Evolutionary conservation across 2,797 vertebrate genomes (phyloP).

Genomic region (Enteromius radiatus): DNA sequence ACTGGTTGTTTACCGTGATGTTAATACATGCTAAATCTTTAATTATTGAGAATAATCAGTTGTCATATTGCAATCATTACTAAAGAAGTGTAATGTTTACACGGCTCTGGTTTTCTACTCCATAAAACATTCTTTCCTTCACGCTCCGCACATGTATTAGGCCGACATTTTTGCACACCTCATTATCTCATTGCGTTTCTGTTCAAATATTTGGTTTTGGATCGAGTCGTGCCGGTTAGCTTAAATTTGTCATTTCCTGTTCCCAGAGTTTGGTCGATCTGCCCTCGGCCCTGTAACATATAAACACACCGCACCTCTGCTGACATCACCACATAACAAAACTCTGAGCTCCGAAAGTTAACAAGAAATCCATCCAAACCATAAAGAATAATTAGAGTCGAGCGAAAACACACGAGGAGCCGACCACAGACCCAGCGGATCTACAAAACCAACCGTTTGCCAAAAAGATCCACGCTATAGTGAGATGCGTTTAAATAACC

Average conservation of each 20-base stretch:
- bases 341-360: slow-evolving; percentile 44
- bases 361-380: slow-evolving; percentile 50
- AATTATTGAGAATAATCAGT: slow-evolving; percentile 30
- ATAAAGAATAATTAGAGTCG: slow-evolving; percentile 52
- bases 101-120: background rate
- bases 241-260: slow-evolving; percentile 64
- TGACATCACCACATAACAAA: slow-evolving; percentile 50
- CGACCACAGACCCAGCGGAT: background rate
- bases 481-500: slow-evolving; percentile 47
- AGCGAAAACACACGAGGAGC: slow-evolving; percentile 37
- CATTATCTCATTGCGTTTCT: slow-evolving; percentile 60
- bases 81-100: slow-evolving; percentile 18
- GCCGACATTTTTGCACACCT: slow-evolving; percentile 53
- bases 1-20: slow-evolving; percentile 17
- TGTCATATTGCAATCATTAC: slow-evolving; percentile 14
- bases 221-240: slow-evolving; percentile 41
- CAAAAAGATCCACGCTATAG: slow-evolving; percentile 20
- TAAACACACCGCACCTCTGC: slow-evolving; percentile 62
- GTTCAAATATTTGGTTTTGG: slow-evolving; percentile 61
- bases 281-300: slow-evolving; percentile 52
- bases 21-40: slow-evolving; percentile 13
- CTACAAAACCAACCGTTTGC: background rate
- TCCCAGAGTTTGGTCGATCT: slow-evolving; percentile 52
- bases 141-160: slow-evolving; percentile 32
- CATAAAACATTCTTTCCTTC: background rate